phyloP scores from a whole-genome alignment of 2,797 vertebrate genomes.

The Hypotaenidia philippensis region DNA sequence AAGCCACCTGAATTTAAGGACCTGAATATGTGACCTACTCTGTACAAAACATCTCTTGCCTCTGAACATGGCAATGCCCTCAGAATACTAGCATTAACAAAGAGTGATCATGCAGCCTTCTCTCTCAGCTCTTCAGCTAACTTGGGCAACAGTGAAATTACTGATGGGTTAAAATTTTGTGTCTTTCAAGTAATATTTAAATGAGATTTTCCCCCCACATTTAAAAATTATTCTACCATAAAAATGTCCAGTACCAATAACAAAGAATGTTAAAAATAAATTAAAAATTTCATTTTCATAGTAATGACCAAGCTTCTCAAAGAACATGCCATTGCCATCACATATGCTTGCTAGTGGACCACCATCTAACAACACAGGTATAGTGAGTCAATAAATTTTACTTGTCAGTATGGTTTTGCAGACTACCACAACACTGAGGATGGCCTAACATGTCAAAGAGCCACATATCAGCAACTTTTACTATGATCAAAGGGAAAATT shows the following conservation, averaged over 20 bases:
- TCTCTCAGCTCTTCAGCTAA: not conserved
- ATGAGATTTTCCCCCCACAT: not conserved
- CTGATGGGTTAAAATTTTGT: not conserved
- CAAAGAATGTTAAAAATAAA: not conserved
- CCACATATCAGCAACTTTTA: not conserved
- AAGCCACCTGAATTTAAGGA: not conserved
- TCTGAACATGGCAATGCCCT: not conserved
- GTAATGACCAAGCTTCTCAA: not conserved
- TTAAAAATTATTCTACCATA: not conserved
- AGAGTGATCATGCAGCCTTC: not conserved
- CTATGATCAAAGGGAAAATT: not conserved
- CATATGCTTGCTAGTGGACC: not conserved
- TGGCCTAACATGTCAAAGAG: not conserved
- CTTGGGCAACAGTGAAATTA: not conserved
- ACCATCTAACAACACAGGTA: not conserved
- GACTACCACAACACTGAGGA: not conserved
- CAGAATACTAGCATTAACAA: not conserved
- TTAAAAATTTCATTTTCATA: not conserved
- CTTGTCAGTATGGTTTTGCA: not conserved
- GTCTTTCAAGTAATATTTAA: not conserved
- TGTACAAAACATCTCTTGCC: not conserved
- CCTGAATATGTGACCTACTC: not conserved
- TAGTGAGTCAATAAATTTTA: rapidly evolving
- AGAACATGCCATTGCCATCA: not conserved
- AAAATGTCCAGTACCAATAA: not conserved